phyloP scores from a whole-genome alignment of 2,888 invertebrate genomes.

The Nephrotoma guestfalica region DNA sequence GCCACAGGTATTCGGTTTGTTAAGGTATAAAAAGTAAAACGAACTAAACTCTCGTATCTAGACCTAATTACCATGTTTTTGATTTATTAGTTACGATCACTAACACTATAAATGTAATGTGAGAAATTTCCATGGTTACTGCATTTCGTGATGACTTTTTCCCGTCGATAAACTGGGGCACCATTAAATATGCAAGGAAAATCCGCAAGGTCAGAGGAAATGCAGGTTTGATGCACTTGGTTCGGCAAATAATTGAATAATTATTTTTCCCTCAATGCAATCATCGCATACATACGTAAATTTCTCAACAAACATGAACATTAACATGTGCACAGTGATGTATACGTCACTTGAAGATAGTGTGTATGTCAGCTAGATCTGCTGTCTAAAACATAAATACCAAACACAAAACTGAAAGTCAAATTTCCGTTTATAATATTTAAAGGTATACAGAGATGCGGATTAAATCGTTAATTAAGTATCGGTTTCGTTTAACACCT shows the following conservation, averaged over 20 bases:
- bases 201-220: neutral
- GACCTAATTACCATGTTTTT: neutral
- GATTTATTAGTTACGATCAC: neutral
- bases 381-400: neutral
- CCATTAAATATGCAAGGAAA: neutral
- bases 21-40: neutral
- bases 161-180: neutral
- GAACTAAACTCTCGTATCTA: neutral
- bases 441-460: neutral
- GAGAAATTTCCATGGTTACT: neutral
- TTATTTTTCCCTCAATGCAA: neutral
- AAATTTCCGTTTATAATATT: neutral
- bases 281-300: neutral
- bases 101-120: neutral
- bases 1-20: neutral
- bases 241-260: neutral
- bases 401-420: neutral
- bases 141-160: neutral
- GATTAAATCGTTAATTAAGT: neutral
- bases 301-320: neutral
- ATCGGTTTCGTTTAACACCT: neutral
- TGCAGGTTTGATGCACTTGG: neutral
- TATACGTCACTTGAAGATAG: neutral
- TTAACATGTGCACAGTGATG: neutral
- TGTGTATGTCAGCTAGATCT: neutral